Evolutionary conservation across 2,797 vertebrate genomes (phyloP), one percentile per base, ranked within the genome.

Genomic region (Percopsis omiscomaycus): DNA sequence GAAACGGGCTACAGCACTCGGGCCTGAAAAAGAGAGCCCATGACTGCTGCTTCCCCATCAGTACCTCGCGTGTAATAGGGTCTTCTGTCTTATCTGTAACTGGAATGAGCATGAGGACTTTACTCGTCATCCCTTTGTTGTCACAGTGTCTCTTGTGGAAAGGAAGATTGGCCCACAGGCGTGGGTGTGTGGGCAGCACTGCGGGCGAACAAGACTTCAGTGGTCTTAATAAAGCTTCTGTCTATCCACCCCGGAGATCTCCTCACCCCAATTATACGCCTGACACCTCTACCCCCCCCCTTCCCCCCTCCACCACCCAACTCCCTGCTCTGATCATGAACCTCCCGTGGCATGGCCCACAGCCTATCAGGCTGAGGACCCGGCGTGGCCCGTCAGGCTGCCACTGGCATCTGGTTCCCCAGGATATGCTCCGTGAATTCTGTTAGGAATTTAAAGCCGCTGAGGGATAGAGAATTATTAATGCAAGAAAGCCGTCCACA

Each of bases 261-360:
- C 78, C 88, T 93, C 90, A 90, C 88, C 89, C 87, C 91, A 92
- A 93, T 93, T 92, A 92, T 85, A 88, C 71, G 69, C 48, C 83
- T 80, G 86, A 87, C 87, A 89, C 86, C 84, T 84, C 87, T 45
- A 77, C 69, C 77, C 75, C 75, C 79, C 76, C 77, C 79, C 70
- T 63, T 68, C 59, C 32, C n/a, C 46, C 50, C 15, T 30, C 44
- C 71, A 5, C 45, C 71, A 64, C 52, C 63, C 68, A 56, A 60
- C 64, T 66, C 77, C 50, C 67, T 37, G 74, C 81, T 81, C 80
- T 74, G 76, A 82, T 84, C 83, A 62, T 30, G 65, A 54, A 58
- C 68, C 66, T 82, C 66, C 64, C 71, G 64, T 61, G 61, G 66
- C 75, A 8, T 6, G 32, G 32, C 32, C 32, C 32, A 37, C 32